These are phyloP conservation scores for Nibea coibor DNA, from an alignment of 2,113 vertebrate species.

Conservation along the genomic window DNA sequence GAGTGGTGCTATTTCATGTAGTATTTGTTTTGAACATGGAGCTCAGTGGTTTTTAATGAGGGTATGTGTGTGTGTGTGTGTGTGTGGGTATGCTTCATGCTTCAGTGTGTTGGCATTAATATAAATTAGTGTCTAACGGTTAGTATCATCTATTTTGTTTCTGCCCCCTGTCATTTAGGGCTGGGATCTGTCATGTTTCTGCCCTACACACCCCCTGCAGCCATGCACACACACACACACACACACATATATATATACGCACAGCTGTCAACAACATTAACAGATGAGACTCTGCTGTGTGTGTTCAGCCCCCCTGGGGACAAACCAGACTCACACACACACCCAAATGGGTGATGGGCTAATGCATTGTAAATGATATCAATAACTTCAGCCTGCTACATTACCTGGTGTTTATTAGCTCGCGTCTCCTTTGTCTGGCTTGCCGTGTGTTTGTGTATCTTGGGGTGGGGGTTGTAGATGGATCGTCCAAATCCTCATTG, in stretches of 20 bases:
- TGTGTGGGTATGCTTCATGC: conserved; percentile 21
- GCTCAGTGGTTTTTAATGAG: conserved; percentile 43
- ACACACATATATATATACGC: conserved; percentile 20
- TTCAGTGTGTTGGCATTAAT: conserved; percentile 55
- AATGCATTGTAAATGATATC: conserved; percentile 75
- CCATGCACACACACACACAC: conserved; percentile 12
- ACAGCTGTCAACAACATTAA: conserved; percentile 68
- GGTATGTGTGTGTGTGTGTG: conserved; percentile 8
- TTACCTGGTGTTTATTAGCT: conserved; percentile 58
- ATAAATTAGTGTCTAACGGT: conserved; percentile 65
- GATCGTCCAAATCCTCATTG: background rate
- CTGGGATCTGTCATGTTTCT: conserved; percentile 74
- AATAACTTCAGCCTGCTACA: conserved; percentile 60
- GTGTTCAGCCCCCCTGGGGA: conserved; percentile 48
- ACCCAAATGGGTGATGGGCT: conserved; percentile 65
- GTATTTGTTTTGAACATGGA: conserved; percentile 47
- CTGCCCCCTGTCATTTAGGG: conserved; percentile 54
- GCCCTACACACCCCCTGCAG: conserved; percentile 33
- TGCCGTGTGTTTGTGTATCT: conserved; percentile 10
- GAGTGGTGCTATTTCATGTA: conserved; percentile 41
- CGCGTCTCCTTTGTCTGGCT: conserved; percentile 43
- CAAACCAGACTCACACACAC: conserved; percentile 33
- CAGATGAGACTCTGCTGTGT: conserved; percentile 71
- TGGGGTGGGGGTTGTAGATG: conserved; percentile 4
- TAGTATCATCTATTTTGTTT: conserved; percentile 70